Percentiles rank a stretch among this genome's conserved stretches.
Evolutionary conservation across 2,888 invertebrate species (phyloP).

Genomic region (Nebria brevicollis): DNA sequence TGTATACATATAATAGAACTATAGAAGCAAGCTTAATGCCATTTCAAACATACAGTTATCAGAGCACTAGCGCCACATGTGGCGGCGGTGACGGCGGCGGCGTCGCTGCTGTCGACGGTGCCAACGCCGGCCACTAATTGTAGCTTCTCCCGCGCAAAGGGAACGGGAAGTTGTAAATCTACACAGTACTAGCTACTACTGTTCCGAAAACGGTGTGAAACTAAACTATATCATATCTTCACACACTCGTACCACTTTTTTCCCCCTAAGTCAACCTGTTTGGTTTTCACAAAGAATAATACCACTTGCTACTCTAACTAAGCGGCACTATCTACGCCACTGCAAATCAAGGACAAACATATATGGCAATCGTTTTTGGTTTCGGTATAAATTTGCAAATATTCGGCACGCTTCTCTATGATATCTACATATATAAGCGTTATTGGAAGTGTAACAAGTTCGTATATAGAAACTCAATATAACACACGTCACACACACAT

Average conservation of each 20-base stretch:
- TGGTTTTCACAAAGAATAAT: too few relatives aligned
- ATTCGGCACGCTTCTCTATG: too few relatives aligned
- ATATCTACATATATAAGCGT: too few relatives aligned
- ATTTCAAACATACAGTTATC: constrained; percentile 63
- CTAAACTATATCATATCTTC: background rate
- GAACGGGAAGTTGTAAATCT: constrained; percentile 55
- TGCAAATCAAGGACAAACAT: too few relatives aligned
- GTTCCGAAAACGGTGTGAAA: constrained; percentile 14
- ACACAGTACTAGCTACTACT: constrained; percentile 12
- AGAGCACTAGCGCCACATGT: constrained; percentile 50
- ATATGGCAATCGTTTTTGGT: too few relatives aligned
- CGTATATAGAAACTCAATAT: background rate
- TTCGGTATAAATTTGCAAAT: too few relatives aligned
- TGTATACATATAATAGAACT: constrained; percentile 64
- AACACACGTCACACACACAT: background rate
- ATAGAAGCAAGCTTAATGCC: constrained; percentile 64
- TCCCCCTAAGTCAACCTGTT: too few relatives aligned
- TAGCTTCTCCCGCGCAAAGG: constrained; percentile 54
- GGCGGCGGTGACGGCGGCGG: constrained; percentile 14
- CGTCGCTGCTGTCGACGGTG: background rate
- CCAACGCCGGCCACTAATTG: constrained; percentile 53
- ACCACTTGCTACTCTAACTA: too few relatives aligned
- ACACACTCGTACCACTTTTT: background rate
- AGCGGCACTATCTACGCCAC: too few relatives aligned
- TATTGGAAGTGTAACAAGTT: background rate